Conservation (phyloP, 92 coral and sea anemone genomes). For the Porites lobata region DNA sequence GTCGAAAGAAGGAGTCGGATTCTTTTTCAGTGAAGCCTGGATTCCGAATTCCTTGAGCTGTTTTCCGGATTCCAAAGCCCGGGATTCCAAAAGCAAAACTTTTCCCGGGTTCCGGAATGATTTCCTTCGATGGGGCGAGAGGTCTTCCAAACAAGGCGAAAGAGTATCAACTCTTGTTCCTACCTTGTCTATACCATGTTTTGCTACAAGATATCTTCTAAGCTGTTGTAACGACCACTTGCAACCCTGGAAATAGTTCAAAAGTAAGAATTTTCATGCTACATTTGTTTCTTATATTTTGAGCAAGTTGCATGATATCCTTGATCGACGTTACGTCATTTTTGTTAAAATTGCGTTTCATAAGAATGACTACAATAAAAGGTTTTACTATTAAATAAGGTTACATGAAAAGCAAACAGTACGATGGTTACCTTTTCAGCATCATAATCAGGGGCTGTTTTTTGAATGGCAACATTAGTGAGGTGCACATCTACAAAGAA, state of each 20-base stretch:
- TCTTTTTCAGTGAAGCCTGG: no score
- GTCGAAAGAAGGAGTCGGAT: no score
- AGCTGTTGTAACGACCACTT: constrained; percentile 97
- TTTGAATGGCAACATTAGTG: constrained; percentile 99
- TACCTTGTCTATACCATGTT: constrained; percentile 90
- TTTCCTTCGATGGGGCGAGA: no score
- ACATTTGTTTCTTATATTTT: not conserved
- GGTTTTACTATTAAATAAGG: no score
- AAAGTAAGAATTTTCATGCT: not conserved
- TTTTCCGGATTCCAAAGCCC: no score
- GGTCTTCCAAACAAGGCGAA: no score
- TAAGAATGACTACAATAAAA: no score
- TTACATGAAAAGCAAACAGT: no score
- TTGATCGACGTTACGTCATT: not conserved
- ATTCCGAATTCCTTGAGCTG: no score
- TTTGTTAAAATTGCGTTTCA: not conserved
- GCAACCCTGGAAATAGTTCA: constrained; percentile 79
- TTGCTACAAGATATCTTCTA: constrained; percentile 89
- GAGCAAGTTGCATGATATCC: no score
- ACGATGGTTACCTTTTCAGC: constrained; percentile 88
- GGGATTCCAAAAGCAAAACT: no score
- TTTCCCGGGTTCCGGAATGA: no score
- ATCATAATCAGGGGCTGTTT: constrained; percentile 99
- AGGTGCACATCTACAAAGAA: constrained; percentile 83
- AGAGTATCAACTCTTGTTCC: not conserved